These are phyloP conservation scores for Drosophila incognita DNA, from an alignment of 2,888 invertebrate genomes.

Conservation along the genomic window DNA sequence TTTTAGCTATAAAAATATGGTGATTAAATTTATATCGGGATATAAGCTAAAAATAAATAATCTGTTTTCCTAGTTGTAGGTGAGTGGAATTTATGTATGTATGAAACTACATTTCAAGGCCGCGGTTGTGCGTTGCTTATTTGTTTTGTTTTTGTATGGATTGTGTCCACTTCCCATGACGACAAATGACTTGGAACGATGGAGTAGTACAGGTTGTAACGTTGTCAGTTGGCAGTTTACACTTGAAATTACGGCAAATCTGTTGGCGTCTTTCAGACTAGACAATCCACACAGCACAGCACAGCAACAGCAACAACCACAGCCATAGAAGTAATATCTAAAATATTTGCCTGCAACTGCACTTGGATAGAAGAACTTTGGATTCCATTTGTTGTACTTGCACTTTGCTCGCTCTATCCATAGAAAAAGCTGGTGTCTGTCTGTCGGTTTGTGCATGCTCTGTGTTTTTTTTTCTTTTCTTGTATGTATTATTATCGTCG, in stretches of 20 bases:
- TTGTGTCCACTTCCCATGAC: conserved; percentile 72
- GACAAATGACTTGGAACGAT: conserved; percentile 73
- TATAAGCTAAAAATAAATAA: background rate
- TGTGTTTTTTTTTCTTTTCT: background rate
- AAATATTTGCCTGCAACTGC: conserved; percentile 42
- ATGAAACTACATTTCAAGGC: conserved; percentile 35
- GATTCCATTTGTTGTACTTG: conserved; percentile 20
- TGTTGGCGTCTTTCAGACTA: conserved; percentile 79
- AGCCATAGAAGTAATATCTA: conserved; percentile 16
- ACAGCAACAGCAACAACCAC: conserved; percentile 36
- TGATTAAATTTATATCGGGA: background rate
- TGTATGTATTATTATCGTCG: conserved; percentile 26
- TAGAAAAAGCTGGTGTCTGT: conserved; percentile 20
- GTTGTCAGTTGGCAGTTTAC: conserved; percentile 35
- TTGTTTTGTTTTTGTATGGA: conserved; percentile 33
- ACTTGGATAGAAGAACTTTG: conserved; percentile 46
- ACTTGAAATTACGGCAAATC: conserved; percentile 59
- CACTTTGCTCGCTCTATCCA: conserved; percentile 7
- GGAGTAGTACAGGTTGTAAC: conserved; percentile 61
- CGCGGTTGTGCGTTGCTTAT: conserved; percentile 30
- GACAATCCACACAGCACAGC: conserved; percentile 55
- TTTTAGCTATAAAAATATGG: background rate
- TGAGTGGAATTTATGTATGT: conserved; percentile 4
- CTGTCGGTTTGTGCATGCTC: conserved; percentile 7
- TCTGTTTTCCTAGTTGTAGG: background rate